These are phyloP conservation scores for Lepidotrigona ventralis DNA, from an alignment of 1,140 invertebrate genomes.

Conservation along the genomic window DNA sequence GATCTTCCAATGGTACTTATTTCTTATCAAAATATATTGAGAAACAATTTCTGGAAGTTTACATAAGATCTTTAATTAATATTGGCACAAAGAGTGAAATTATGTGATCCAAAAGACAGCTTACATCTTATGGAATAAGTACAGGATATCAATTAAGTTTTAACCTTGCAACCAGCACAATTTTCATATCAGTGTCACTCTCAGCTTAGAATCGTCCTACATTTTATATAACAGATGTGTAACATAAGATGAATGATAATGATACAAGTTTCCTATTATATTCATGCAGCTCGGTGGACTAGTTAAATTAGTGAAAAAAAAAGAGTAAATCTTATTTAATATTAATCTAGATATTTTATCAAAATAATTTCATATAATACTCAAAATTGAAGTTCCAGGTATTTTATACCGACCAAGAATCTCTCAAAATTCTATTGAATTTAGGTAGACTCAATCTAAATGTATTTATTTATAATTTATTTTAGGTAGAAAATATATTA, in stretches of 20 bases:
- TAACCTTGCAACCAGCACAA: constrained; percentile 41
- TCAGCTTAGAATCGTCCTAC: constrained; percentile 49
- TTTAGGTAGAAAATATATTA: constrained; percentile 78
- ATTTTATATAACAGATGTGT: constrained; percentile 57
- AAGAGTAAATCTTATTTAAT: constrained; percentile 65
- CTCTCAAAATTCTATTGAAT: constrained; percentile 76
- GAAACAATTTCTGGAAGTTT: constrained; percentile 44
- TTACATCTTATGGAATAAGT: constrained; percentile 22
- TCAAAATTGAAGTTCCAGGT: constrained; percentile 71
- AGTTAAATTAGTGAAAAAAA: constrained; percentile 71
- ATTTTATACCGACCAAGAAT: constrained; percentile 68
- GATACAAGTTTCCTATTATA: constrained; percentile 75
- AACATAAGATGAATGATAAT: constrained; percentile 51
- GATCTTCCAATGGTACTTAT: constrained; percentile 73
- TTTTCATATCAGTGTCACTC: constrained; percentile 57
- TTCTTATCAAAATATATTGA: constrained; percentile 69
- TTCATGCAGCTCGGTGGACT: constrained; percentile 60
- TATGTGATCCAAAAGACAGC: constrained; percentile 17
- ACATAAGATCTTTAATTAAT: constrained; percentile 9
- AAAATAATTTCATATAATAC: constrained; percentile 67
- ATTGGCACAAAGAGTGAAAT: constrained; percentile 39
- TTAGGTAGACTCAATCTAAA: constrained; percentile 79
- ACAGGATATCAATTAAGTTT: constrained; percentile 37
- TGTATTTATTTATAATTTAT: constrained; percentile 81
- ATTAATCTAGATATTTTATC: constrained; percentile 54